Conservation (phyloP, 2,888 invertebrate genomes). For the Thymelicus lineola region DNA sequence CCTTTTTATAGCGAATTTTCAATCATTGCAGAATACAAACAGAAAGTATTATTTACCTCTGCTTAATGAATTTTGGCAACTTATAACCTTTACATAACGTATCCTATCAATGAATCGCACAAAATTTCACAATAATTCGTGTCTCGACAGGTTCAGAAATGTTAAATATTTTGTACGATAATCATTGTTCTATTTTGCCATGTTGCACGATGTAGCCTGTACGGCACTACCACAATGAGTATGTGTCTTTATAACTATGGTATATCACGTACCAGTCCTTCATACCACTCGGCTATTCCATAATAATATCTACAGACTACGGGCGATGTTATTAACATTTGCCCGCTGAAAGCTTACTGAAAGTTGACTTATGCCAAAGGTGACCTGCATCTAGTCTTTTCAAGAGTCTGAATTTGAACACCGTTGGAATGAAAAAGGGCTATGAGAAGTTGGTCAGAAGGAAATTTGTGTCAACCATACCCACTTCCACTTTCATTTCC, state of each 20-base stretch:
- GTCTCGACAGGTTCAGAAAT: no score
- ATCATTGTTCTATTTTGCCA: no score
- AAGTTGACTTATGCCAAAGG: conserved; percentile 34
- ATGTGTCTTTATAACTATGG: neutral
- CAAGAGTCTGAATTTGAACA: conserved; percentile 34
- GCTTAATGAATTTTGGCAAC: no score
- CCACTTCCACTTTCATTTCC: conserved; percentile 5
- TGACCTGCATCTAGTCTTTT: conserved; percentile 35
- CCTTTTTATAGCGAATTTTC: no score
- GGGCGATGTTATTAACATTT: conserved; percentile 34
- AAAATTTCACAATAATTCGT: no score
- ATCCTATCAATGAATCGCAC: no score
- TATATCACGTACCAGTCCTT: neutral
- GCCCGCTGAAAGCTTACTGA: conserved; percentile 29
- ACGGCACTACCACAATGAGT: neutral
- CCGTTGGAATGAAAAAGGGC: conserved; percentile 29
- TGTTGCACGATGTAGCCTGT: no score
- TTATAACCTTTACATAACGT: no score
- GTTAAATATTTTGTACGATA: no score
- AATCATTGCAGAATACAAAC: no score
- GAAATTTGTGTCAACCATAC: conserved; percentile 31
- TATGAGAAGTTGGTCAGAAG: conserved; percentile 32
- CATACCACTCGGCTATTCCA: conserved; percentile 16
- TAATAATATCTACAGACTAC: conserved; percentile 11
- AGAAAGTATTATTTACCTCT: no score